Percentiles rank a stretch among this genome's conserved stretches.
Conservation (phyloP, 2,797 vertebrate species). For the Clamator glandarius region DNA sequence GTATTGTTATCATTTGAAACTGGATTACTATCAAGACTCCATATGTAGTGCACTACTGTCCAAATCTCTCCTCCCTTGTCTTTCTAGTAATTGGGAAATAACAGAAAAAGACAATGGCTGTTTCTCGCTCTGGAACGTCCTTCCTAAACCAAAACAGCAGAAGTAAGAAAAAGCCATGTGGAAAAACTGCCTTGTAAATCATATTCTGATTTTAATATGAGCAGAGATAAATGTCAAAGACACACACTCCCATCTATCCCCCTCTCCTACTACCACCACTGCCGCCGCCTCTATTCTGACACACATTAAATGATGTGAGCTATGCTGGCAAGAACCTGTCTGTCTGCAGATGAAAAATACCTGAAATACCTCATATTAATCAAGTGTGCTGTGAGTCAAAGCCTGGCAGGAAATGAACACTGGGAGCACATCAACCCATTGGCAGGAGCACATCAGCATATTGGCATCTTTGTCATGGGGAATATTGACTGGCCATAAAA, state of each 20-base stretch:
- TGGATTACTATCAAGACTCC: background rate
- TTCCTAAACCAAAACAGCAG: constrained; percentile 30
- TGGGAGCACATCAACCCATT: constrained; percentile 37
- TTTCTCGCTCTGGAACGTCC: constrained; percentile 1
- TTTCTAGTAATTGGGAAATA: background rate
- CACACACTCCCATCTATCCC: constrained; percentile 17
- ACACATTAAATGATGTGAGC: constrained; percentile 51
- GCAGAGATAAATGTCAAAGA: constrained; percentile 53
- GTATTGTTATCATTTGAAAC: background rate
- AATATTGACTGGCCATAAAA: constrained; percentile 30
- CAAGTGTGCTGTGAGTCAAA: background rate
- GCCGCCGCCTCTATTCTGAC: constrained; percentile 23
- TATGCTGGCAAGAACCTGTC: constrained; percentile 63
- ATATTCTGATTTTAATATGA: constrained; percentile 49
- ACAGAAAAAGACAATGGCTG: background rate
- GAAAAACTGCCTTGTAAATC: constrained; percentile 54
- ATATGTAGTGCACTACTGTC: background rate
- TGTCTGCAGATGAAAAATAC: constrained; percentile 68
- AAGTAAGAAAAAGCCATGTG: constrained; percentile 5
- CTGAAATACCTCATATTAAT: constrained; percentile 44
- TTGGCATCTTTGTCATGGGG: constrained; percentile 42
- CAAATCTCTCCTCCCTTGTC: background rate
- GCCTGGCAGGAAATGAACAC: constrained; percentile 42
- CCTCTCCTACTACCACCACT: background rate
- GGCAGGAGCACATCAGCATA: constrained; percentile 52